These are phyloP conservation scores for Microtus pennsylvanicus DNA, from an alignment of 2,113 vertebrate genomes.

Conservation along the genomic window DNA sequence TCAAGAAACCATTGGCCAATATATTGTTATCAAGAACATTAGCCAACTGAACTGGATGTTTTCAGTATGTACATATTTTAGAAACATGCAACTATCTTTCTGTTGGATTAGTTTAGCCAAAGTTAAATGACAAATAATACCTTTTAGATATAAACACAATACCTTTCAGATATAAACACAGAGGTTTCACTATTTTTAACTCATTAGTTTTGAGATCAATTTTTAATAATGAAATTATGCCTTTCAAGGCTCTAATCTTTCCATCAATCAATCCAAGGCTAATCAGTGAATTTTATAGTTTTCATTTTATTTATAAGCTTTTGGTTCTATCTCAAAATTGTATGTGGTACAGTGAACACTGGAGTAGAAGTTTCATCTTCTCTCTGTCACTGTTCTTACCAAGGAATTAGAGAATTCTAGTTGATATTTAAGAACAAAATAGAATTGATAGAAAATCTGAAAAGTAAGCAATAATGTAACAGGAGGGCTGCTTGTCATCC, in stretches of 20 bases:
- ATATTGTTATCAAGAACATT: not conserved
- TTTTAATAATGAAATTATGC: slow-evolving; percentile 33
- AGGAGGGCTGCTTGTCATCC: no score
- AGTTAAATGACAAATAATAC: not conserved
- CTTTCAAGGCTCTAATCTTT: not conserved
- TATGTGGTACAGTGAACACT: not conserved
- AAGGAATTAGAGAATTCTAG: not conserved
- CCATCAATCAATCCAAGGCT: not conserved
- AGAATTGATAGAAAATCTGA: not conserved
- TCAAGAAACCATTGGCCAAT: not conserved
- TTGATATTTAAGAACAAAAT: not conserved
- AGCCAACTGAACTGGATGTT: not conserved
- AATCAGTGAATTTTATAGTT: not conserved
- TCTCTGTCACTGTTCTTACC: not conserved
- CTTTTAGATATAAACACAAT: not conserved
- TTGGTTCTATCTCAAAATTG: not conserved
- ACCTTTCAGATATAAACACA: not conserved
- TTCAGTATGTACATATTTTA: not conserved
- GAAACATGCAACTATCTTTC: not conserved
- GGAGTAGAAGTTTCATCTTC: not conserved
- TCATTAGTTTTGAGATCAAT: slow-evolving; percentile 40
- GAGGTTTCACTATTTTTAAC: slow-evolving; percentile 13
- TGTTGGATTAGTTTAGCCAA: not conserved
- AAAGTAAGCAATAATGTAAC: not conserved
- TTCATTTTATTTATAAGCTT: not conserved